phyloP scores from a whole-genome alignment of 2,113 vertebrate genomes.

The Oriolus oriolus region DNA sequence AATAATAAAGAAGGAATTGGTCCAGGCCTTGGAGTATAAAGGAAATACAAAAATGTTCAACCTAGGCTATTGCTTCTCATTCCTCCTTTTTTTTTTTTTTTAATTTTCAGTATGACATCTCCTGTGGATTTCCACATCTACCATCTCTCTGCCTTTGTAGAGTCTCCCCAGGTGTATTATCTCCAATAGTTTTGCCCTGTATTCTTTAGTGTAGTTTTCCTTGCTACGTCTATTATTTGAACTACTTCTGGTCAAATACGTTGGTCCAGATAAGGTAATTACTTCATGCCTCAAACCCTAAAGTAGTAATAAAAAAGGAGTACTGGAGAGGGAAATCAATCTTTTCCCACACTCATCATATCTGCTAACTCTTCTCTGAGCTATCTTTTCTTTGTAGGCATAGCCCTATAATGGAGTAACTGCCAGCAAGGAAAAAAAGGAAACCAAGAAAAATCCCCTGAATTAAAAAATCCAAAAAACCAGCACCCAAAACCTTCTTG shows the following conservation, averaged over 20 bases:
- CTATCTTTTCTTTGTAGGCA: not conserved
- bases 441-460: not conserved
- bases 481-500: not conserved
- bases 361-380: not conserved
- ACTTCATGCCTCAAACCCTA: constrained; percentile 7
- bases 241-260: constrained; percentile 5
- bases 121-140: not conserved
- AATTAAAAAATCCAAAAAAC: not conserved
- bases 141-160: not conserved
- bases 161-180: not conserved
- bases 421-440: not conserved
- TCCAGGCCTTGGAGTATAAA: not conserved
- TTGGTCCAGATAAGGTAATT: constrained; percentile 17
- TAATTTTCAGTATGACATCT: not conserved
- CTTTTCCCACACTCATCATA: not conserved
- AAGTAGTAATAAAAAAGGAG: constrained; percentile 9
- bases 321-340: not conserved
- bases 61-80: not conserved
- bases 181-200: not conserved
- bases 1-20: not conserved
- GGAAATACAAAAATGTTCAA: not conserved
- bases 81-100: not conserved
- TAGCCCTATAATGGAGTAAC: not conserved
- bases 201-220: not conserved
- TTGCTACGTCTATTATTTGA: not conserved